Evolutionary conservation across 2,797 vertebrate genomes (phyloP).

Genomic region (Gallirallus australis): DNA sequence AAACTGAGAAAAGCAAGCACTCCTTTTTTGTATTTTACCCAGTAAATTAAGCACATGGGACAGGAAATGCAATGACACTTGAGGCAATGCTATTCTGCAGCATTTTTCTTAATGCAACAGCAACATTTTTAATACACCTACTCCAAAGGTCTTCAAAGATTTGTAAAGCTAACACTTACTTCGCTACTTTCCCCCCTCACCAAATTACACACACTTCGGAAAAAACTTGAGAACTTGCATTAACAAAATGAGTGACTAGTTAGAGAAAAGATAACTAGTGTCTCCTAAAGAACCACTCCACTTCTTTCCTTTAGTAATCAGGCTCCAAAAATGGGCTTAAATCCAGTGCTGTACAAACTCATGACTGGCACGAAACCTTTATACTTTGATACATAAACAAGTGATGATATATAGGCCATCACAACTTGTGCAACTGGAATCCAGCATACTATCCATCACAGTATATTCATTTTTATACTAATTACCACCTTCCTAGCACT

Average conservation of each 20-base stretch:
- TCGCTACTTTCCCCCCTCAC: no score
- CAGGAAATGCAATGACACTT: not conserved
- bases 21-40: not conserved
- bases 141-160: not conserved
- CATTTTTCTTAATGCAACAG: not conserved
- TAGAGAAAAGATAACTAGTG: not conserved
- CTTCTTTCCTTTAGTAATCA: not conserved
- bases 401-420: not conserved
- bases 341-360: not conserved
- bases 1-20: not conserved
- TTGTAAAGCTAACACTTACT: not conserved
- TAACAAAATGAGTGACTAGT: not conserved
- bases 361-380: not conserved
- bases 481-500: not conserved
- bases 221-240: not conserved
- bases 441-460: not conserved
- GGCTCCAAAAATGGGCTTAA: not conserved
- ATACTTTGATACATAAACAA: not conserved
- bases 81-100: not conserved
- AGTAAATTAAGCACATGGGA: not conserved
- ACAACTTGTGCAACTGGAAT: not conserved
- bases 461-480: not conserved
- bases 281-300: not conserved
- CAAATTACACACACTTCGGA: not conserved
- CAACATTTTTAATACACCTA: not conserved